Evolutionary conservation across 2,797 vertebrate genomes (phyloP).

Genomic region (Hyperoplus immaculatus): DNA sequence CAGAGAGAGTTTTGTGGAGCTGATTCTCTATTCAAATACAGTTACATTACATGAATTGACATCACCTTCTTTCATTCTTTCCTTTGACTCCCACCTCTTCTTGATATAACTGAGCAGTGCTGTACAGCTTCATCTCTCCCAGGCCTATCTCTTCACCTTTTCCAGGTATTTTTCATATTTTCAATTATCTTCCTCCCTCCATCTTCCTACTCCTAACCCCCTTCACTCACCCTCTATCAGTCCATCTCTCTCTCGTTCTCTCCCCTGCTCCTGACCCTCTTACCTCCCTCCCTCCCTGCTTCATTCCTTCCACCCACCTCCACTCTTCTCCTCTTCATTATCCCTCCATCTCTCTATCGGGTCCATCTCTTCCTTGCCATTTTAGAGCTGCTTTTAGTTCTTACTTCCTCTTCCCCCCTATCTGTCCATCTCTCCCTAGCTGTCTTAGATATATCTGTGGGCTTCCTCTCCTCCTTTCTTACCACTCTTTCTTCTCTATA

Average conservation of each 20-base stretch:
- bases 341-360: slow-evolving; percentile 57
- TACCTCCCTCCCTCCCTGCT: slow-evolving; percentile 31
- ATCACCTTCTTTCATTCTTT: slow-evolving; percentile 34
- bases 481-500: slow-evolving; percentile 1
- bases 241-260: slow-evolving; percentile 36
- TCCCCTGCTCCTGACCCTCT: slow-evolving; percentile 22
- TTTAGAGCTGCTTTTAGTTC: slow-evolving; percentile 66
- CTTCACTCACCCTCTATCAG: slow-evolving; percentile 22
- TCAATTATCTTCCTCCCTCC: slow-evolving; percentile 22
- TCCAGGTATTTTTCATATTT: neutral
- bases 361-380: slow-evolving; percentile 54
- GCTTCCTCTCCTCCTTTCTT: slow-evolving; percentile 11
- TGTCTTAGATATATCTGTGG: slow-evolving; percentile 49
- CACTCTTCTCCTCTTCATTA: slow-evolving; percentile 30
- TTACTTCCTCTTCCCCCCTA: slow-evolving; percentile 54
- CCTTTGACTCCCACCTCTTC: neutral
- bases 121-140: slow-evolving; percentile 30
- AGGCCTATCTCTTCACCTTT: slow-evolving; percentile 7
- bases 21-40: no score
- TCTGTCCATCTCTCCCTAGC: slow-evolving; percentile 55
- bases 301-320: slow-evolving; percentile 29
- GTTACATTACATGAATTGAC: slow-evolving; percentile 24
- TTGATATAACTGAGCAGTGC: slow-evolving; percentile 32
- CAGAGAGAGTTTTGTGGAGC: no score
- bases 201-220: slow-evolving; percentile 6